Conservation (phyloP, 2,113 vertebrate genomes). For the Arothron firmamentum region DNA sequence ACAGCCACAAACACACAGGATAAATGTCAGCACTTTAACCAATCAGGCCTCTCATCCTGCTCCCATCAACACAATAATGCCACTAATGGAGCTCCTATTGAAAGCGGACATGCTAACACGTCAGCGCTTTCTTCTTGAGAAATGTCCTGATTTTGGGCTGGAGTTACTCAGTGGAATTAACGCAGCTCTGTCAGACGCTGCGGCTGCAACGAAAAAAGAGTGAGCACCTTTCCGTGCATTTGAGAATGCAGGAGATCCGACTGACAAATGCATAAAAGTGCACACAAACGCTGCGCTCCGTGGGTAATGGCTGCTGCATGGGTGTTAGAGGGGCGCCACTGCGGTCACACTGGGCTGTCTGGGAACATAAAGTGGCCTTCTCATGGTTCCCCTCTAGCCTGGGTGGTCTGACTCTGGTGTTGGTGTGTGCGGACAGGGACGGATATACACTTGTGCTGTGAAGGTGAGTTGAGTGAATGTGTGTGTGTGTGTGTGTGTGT, state of each 20-base stretch:
- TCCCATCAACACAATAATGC: conserved; percentile 23
- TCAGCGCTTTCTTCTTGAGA: neutral
- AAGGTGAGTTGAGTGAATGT: conserved; percentile 64
- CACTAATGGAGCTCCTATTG: conserved; percentile 6
- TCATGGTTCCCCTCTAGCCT: conserved; percentile 59
- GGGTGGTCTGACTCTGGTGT: conserved; percentile 17
- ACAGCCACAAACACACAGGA: conserved; percentile 57
- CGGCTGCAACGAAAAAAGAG: conserved; percentile 63
- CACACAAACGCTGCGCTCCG: conserved; percentile 44
- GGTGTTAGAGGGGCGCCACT: conserved; percentile 76
- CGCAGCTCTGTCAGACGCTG: conserved; percentile 40
- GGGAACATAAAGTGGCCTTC: conserved; percentile 75
- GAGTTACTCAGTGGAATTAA: too few species aligned
- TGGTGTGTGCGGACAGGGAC: conserved; percentile 44
- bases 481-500: conserved; percentile 65
- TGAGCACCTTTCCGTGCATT: conserved; percentile 48
- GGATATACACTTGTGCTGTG: conserved; percentile 56
- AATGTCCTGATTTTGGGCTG: too few species aligned
- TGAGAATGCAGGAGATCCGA: conserved; percentile 43
- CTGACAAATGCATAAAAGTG: conserved; percentile 23
- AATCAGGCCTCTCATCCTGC: conserved; percentile 36
- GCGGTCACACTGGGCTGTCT: conserved; percentile 71
- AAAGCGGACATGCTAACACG: conserved; percentile 21
- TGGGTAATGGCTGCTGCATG: conserved; percentile 64
- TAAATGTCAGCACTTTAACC: conserved; percentile 61